Evolutionary conservation across 2,888 invertebrate genomes (phyloP).

Genomic region (Agrotis segetum): DNA sequence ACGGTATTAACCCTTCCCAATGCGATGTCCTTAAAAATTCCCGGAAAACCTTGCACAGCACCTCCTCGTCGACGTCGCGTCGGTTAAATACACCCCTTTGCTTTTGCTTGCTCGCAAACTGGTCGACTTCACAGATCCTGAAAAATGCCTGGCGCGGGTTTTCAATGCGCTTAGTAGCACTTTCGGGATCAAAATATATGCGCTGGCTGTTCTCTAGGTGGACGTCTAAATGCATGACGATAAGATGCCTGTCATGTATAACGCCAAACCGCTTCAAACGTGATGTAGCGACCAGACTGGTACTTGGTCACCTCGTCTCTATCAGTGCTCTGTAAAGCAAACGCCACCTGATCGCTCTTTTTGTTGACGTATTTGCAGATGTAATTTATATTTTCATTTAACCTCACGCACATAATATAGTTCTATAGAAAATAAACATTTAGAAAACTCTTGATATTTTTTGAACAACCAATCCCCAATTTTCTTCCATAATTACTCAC

Average conservation of each 20-base stretch:
- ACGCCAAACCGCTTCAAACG: constrained; percentile 18
- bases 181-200: constrained; percentile 14
- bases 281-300: constrained; percentile 31
- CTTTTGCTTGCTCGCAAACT: constrained; percentile 17
- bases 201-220: constrained; percentile 19
- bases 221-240: constrained; percentile 8
- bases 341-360: constrained; percentile 27
- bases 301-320: constrained; percentile 21
- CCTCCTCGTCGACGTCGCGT: neutral
- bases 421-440: no score
- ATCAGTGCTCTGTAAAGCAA: constrained; percentile 13
- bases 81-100: constrained; percentile 11
- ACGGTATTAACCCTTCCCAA: constrained; percentile 19
- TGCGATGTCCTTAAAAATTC: constrained; percentile 7
- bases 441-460: no score
- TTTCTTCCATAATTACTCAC: no score
- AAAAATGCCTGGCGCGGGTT: constrained; percentile 17
- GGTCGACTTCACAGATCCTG: constrained; percentile 2
- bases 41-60: constrained; percentile 11
- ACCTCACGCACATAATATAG: no score
- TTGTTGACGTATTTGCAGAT: constrained; percentile 36
- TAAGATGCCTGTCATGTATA: neutral
- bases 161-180: constrained; percentile 6
- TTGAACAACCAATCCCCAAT: no score
- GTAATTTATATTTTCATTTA: no score